Evolutionary conservation across 2,888 invertebrate species (phyloP).

Genomic region (Eupeodes luniger): DNA sequence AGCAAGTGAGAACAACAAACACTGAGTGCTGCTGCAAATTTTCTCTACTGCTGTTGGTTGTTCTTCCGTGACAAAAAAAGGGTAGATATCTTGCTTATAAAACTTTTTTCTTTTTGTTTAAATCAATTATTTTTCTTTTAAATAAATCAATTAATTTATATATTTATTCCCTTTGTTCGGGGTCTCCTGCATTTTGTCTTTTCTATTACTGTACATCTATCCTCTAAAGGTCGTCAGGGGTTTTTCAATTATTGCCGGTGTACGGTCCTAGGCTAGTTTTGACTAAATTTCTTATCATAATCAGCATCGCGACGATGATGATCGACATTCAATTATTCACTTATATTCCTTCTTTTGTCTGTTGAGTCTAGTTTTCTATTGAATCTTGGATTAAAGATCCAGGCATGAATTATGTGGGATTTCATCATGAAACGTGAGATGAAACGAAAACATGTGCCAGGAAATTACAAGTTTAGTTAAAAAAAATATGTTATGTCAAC

Average conservation of each 20-base stretch:
- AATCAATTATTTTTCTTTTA: background rate
- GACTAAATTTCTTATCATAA: background rate
- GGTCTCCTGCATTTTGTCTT: background rate
- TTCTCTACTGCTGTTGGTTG: slow-evolving; percentile 12
- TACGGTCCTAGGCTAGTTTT: background rate
- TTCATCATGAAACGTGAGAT: no score
- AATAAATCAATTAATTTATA: background rate
- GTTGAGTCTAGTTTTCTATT: background rate
- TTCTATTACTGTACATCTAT: background rate
- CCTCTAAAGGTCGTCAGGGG: background rate
- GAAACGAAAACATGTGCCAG: no score
- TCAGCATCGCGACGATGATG: background rate
- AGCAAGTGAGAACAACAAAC: background rate
- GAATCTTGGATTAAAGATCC: background rate
- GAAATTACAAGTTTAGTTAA: no score
- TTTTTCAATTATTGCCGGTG: background rate
- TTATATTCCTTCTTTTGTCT: background rate
- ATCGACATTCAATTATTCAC: background rate
- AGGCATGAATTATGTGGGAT: no score
- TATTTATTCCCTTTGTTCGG: background rate
- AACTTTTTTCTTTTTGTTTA: background rate
- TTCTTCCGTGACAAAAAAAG: background rate
- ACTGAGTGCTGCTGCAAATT: background rate
- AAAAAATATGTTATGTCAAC: no score
- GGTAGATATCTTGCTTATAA: background rate